These are phyloP conservation scores for Zelostemma sp. DNA, from an alignment of 1,140 invertebrate genomes.

Conservation along the genomic window DNA sequence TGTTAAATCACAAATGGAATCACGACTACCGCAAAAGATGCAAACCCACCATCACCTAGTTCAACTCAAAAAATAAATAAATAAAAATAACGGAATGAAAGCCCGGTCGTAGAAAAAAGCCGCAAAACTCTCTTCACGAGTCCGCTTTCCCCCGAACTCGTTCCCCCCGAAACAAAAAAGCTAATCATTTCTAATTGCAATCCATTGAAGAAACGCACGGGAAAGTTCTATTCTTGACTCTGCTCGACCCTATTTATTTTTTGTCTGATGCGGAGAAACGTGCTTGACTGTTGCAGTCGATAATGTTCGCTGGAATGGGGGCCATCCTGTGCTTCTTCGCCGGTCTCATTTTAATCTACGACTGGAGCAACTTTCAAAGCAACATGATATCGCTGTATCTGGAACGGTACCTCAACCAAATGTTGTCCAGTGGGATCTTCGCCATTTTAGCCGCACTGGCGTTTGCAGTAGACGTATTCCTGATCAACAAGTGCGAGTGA, in stretches of 20 bases:
- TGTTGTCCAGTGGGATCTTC: conserved; percentile 57
- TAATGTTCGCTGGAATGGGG: conserved; percentile 55
- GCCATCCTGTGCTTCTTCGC: conserved; percentile 56
- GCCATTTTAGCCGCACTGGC: conserved; percentile 55
- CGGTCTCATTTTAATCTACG: conserved; percentile 56
- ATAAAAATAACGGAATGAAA: too few species aligned
- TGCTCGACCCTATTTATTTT: background rate
- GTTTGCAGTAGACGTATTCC: conserved; percentile 56
- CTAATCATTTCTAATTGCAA: background rate
- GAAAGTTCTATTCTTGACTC: background rate
- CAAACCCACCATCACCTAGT: too few species aligned
- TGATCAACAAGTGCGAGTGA: conserved; percentile 56
- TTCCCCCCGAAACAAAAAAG: background rate
- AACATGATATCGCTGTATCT: conserved; percentile 55
- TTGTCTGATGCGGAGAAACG: conserved; percentile 5
- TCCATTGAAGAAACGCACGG: background rate
- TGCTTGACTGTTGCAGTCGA: conserved; percentile 48
- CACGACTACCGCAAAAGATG: too few species aligned
- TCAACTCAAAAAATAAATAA: too few species aligned
- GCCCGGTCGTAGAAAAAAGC: too few species aligned
- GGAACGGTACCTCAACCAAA: conserved; percentile 55
- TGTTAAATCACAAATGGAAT: too few species aligned
- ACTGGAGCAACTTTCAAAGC: conserved; percentile 54
- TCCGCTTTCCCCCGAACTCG: too few species aligned
- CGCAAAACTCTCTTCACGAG: too few species aligned